Evolutionary conservation across 2,888 invertebrate genomes (phyloP), one percentile per base, ranked within the genome.

Genomic region (Hesperia comma): DNA sequence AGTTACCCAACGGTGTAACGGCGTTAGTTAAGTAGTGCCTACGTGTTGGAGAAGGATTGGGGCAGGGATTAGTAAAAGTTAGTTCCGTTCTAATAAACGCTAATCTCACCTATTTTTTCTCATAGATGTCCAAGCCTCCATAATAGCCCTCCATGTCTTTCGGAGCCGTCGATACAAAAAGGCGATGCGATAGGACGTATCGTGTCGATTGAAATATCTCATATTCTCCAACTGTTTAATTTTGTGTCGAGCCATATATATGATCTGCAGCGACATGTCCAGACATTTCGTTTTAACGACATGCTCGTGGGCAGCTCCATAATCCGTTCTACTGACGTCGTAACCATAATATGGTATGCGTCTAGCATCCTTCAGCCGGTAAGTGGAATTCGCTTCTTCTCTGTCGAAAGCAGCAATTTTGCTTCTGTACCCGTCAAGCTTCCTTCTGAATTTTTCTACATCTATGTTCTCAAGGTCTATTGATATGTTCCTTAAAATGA

Each of bases 181-280:
- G 0, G 81, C 82, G 2, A 83, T 74, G 1, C 82, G 77, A 41
- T 78, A 84, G 0, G 77, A 78, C 0, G 79, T 77, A 57, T 81
- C 80, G 0, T 72, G 72, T 5, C 69, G 67, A 55, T 76, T 79
- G 67, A 77, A 82, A 57, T 73, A 69, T 0, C 69, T 68, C 15
- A 74, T 70, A 0, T 57, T 54, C 33, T 82, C 80, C 4, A 84
- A 7, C 17, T 72, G 69, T 10, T 71, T 72, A 0, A 83, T 60
- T 32, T 73, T 74, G 57, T 80, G 77, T 1, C 79, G 70, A 0
- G 79, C 75, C 83, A 83, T 82, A 68, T 82, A 82, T n/a, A 84
- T 75, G 0, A 72, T 19, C 56, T 82, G 81, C 5, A 84, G 70
- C 74, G 79, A 79, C 21, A 78, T 0, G 37, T 83, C 82, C 21